These are phyloP conservation scores for Hydractinia echinata DNA, from an alignment of 30 jellyfish, hydroid and myxozoan species.

Conservation along the genomic window DNA sequence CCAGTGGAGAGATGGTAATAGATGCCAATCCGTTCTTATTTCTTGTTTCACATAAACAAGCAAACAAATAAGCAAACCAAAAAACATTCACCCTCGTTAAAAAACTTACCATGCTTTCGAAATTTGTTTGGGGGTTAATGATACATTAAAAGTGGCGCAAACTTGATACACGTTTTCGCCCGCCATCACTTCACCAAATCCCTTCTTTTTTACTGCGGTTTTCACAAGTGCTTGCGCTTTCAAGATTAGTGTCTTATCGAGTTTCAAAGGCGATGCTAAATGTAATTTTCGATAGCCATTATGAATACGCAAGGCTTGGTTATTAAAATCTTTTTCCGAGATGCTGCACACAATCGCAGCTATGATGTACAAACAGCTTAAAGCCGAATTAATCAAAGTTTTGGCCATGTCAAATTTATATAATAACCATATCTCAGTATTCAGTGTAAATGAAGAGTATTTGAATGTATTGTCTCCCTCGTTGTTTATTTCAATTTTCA, in stretches of 20 bases:
- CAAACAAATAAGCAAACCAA: not conserved
- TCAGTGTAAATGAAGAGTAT: too few species aligned
- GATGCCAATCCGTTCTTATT: too few species aligned
- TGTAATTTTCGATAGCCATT: slow-evolving; percentile 30
- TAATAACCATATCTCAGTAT: too few species aligned
- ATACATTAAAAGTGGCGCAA: slow-evolving; percentile 28
- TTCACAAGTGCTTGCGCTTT: slow-evolving; percentile 29
- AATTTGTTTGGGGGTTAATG: slow-evolving; percentile 10
- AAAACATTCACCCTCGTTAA: not conserved
- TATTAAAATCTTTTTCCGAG: slow-evolving; percentile 6
- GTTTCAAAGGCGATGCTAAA: not conserved
- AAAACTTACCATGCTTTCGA: slow-evolving; percentile 20
- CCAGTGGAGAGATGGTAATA: too few species aligned
- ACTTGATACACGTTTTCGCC: slow-evolving; percentile 36
- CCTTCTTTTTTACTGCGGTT: slow-evolving; percentile 20
- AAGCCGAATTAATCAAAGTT: too few species aligned
- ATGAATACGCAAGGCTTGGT: slow-evolving; percentile 20
- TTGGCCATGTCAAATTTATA: too few species aligned
- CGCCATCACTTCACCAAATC: slow-evolving; percentile 34
- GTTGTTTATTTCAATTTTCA: too few species aligned
- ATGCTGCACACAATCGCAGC: not conserved
- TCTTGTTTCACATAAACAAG: not conserved
- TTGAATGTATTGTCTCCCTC: too few species aligned
- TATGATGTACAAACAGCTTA: not conserved
- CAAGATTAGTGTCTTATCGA: slow-evolving; percentile 18